Conservation (phyloP, 2,888 invertebrate species). For the Phaonia tiefii region DNA sequence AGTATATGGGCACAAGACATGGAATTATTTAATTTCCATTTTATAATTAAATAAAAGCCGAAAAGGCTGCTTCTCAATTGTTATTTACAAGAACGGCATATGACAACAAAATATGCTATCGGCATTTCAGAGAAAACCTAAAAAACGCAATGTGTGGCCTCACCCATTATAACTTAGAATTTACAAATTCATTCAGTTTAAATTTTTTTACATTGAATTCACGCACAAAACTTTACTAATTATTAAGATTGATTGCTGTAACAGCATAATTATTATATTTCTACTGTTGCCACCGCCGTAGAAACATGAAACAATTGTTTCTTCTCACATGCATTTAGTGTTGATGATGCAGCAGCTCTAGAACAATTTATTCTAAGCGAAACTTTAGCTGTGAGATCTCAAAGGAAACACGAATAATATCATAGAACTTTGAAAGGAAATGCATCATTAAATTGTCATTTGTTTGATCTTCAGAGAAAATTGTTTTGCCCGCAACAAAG, state of each 20-base stretch:
- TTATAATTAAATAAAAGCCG: too few relatives aligned
- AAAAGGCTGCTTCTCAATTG: too few relatives aligned
- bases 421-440: constrained; percentile 45
- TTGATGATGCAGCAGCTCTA: constrained; percentile 43
- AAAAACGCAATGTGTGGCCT: too few relatives aligned
- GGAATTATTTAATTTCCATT: too few relatives aligned
- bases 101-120: too few relatives aligned
- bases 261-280: background rate
- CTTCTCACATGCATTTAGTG: background rate
- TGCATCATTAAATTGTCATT: constrained; percentile 63
- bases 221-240: constrained; percentile 46
- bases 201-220: background rate
- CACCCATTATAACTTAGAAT: too few relatives aligned
- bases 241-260: constrained; percentile 63
- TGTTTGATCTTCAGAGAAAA: constrained; percentile 57
- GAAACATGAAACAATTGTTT: background rate
- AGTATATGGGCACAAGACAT: too few relatives aligned
- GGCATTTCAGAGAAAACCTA: too few relatives aligned
- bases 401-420: background rate
- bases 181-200: too few relatives aligned
- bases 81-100: too few relatives aligned
- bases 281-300: background rate
- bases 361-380: too few relatives aligned
- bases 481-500: constrained; percentile 38
- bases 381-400: too few relatives aligned